These are phyloP conservation scores for Anguilla japonica DNA, from an alignment of 2,113 vertebrate species.

Conservation along the genomic window DNA sequence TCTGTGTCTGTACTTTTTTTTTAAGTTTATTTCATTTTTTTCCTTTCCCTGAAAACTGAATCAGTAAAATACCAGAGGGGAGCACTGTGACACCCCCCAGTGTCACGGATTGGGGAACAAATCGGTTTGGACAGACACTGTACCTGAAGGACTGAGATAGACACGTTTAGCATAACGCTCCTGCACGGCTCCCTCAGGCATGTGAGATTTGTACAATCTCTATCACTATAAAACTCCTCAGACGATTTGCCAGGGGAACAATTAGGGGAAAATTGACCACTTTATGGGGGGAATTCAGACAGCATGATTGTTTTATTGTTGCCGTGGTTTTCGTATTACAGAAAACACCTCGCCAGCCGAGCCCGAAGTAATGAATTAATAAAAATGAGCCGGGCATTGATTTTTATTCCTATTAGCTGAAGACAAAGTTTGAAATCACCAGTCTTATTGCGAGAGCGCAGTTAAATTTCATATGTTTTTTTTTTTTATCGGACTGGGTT, in stretches of 20 bases:
- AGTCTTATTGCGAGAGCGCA: neutral
- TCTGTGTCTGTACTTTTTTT: neutral
- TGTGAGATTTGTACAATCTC: constrained; percentile 12
- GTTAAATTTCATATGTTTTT: neutral
- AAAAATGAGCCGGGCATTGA: neutral
- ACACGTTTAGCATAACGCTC: neutral
- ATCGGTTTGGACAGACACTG: constrained; percentile 1
- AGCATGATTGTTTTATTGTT: constrained; percentile 8
- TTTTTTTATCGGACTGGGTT: neutral
- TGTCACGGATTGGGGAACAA: neutral
- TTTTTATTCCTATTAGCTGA: neutral
- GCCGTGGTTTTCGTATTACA: neutral
- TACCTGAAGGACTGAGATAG: neutral
- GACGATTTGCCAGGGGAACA: constrained; percentile 21
- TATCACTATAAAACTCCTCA: constrained; percentile 24
- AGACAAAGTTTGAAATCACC: neutral
- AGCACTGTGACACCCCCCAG: neutral
- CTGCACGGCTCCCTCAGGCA: constrained; percentile 10
- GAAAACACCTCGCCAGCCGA: neutral
- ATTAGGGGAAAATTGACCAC: neutral
- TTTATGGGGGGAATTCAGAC: neutral
- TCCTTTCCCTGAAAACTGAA: neutral
- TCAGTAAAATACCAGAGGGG: neutral
- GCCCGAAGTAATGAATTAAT: neutral
- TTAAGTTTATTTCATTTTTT: neutral